phyloP scores from a whole-genome alignment of 2,113 vertebrate genomes.

The Hypanus sabinus region DNA sequence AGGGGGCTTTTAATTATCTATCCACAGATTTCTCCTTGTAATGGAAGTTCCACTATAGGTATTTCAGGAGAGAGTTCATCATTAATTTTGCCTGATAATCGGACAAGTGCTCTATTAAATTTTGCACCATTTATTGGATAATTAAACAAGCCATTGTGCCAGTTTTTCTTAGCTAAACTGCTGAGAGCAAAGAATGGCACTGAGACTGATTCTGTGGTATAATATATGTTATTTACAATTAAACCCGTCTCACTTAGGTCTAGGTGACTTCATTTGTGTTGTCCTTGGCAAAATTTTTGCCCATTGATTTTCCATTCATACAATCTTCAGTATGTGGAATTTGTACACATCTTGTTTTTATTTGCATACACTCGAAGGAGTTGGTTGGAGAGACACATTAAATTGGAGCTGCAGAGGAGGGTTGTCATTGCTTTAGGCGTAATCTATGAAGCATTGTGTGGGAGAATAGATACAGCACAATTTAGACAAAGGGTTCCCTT shows the following conservation, averaged over 20 bases:
- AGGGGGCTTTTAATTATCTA: background rate
- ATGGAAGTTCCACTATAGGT: background rate
- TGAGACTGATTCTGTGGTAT: background rate
- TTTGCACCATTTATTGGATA: background rate
- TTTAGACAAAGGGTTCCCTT: too few species aligned
- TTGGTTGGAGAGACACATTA: too few species aligned
- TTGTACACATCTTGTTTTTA: background rate
- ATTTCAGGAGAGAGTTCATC: background rate
- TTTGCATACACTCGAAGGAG: too few species aligned
- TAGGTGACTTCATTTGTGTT: background rate
- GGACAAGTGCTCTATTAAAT: background rate
- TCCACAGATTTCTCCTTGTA: background rate
- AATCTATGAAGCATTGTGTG: too few species aligned
- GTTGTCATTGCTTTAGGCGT: too few species aligned
- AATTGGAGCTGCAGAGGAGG: too few species aligned
- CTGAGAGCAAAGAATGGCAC: background rate
- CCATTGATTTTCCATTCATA: background rate
- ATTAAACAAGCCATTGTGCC: background rate
- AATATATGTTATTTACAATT: background rate
- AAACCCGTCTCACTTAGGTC: background rate
- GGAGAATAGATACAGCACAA: too few species aligned
- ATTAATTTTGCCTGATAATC: background rate
- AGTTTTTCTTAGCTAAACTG: background rate
- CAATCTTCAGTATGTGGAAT: background rate
- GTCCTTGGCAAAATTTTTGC: background rate